phyloP scores from a whole-genome alignment of 2,113 vertebrate species.

The Pyrgilauda ruficollis region DNA sequence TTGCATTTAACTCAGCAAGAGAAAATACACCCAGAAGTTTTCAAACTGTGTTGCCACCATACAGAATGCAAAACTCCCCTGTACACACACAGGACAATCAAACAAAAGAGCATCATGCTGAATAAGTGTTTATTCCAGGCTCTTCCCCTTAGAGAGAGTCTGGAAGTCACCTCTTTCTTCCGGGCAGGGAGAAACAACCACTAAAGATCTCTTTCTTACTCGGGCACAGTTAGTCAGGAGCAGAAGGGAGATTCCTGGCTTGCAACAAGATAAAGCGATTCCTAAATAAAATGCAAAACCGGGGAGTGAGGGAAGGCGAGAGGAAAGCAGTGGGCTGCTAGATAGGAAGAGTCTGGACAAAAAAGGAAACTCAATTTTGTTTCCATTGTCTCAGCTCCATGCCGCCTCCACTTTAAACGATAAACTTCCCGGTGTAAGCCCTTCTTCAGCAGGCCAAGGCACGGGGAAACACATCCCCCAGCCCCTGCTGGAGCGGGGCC shows the following conservation, averaged over 20 bases:
- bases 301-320: background rate
- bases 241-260: background rate
- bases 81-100: background rate
- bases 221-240: background rate
- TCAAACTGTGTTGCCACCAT: background rate
- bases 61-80: rapidly evolving
- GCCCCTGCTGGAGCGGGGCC: background rate
- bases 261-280: background rate
- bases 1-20: background rate
- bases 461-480: background rate
- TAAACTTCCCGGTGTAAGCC: background rate
- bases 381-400: background rate
- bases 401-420: background rate
- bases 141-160: background rate
- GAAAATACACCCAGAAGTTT: background rate
- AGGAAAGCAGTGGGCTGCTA: background rate
- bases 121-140: background rate
- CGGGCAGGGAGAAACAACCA: background rate
- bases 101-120: background rate
- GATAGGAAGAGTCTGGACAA: background rate
- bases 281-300: background rate
- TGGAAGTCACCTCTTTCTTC: conserved; percentile 25
- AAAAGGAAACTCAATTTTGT: background rate
- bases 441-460: background rate
- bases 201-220: background rate